Evolutionary conservation across 2,113 vertebrate species (phyloP).

Genomic region (Pituophis catenifer): DNA sequence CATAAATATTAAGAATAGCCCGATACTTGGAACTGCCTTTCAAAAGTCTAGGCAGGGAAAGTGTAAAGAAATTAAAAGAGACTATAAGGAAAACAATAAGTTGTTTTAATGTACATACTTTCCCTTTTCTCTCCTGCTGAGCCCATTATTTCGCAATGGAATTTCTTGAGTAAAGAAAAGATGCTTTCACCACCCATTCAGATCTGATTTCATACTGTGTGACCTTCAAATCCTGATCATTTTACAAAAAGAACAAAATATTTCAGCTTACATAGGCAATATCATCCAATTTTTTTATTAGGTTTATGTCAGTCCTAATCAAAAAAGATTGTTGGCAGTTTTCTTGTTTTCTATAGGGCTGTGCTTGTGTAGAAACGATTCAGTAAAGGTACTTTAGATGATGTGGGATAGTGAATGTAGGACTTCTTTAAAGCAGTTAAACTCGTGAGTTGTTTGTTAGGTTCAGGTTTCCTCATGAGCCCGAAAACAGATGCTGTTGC

Average conservation of each 20-base stretch:
- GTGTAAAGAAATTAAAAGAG: not conserved
- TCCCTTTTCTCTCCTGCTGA: not conserved
- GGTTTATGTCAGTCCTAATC: not conserved
- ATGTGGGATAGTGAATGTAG: not conserved
- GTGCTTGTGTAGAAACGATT: not conserved
- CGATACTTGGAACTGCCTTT: not conserved
- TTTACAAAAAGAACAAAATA: not conserved
- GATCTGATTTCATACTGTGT: not conserved
- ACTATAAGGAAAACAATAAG: accelerated
- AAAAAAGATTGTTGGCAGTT: not conserved
- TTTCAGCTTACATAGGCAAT: not conserved
- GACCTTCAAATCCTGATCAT: accelerated
- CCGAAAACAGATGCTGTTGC: not conserved
- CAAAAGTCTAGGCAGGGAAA: not conserved
- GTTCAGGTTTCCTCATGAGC: not conserved
- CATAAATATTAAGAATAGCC: conserved; percentile 22
- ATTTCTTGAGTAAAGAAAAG: not conserved
- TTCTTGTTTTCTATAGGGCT: not conserved
- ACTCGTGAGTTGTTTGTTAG: not conserved
- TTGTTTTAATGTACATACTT: not conserved
- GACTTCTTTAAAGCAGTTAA: not conserved
- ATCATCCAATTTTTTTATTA: not conserved
- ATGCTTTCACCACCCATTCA: not conserved
- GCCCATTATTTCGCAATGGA: not conserved
- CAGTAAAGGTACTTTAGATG: not conserved